Percentiles rank a stretch among this genome's conserved stretches.
These are phyloP conservation scores for Torymus aiolomorphi DNA, from an alignment of 2,888 invertebrate species.

Conservation along the genomic window DNA sequence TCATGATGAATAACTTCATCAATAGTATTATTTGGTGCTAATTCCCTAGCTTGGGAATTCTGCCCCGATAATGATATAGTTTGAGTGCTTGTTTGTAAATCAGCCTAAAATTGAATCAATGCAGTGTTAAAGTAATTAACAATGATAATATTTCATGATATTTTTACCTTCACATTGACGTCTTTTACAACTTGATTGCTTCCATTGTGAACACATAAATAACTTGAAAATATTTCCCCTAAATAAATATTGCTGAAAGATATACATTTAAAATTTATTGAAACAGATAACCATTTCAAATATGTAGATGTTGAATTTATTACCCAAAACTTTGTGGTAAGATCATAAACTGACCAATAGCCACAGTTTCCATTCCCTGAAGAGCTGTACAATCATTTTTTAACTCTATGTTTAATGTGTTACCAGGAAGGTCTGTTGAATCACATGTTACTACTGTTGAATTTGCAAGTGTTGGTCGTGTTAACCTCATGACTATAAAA, in stretches of 20 bases:
- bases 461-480: constrained; percentile 91
- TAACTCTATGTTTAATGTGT: constrained; percentile 85
- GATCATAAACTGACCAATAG: constrained; percentile 92
- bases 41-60: constrained; percentile 78
- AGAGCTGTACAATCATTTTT: constrained; percentile 91
- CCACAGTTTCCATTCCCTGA: constrained; percentile 86
- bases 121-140: constrained; percentile 9
- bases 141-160: background rate
- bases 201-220: constrained; percentile 97
- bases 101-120: constrained; percentile 79
- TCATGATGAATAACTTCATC: constrained; percentile 98
- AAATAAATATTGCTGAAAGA: constrained; percentile 90
- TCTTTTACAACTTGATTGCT: constrained; percentile 89
- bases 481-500: constrained; percentile 91
- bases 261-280: constrained; percentile 9
- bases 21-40: constrained; percentile 88
- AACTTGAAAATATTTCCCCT: constrained; percentile 98
- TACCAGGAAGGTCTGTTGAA: constrained; percentile 89
- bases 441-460: constrained; percentile 90
- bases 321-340: constrained; percentile 97
- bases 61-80: constrained; percentile 88
- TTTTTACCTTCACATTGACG: constrained; percentile 86
- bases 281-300: background rate
- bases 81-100: constrained; percentile 94
- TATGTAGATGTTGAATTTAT: constrained; percentile 16